Percentiles rank a stretch among this genome's conserved stretches.
Conservation (phyloP, 2,888 invertebrate genomes). For the Melolontha melolontha region DNA sequence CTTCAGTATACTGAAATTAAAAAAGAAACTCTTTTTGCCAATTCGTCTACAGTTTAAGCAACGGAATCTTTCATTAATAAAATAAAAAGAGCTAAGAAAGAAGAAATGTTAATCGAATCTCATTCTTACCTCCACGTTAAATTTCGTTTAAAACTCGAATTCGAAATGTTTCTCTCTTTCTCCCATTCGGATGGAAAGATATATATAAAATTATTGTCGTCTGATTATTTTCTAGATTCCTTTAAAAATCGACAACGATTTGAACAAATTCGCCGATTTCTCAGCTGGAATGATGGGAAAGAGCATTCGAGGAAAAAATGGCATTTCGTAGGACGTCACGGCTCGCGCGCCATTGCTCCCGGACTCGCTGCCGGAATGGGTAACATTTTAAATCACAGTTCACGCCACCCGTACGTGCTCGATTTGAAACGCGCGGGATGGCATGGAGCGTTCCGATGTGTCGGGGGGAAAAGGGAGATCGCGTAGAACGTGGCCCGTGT, state of each 20-base stretch:
- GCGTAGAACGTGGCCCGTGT: constrained; percentile 2
- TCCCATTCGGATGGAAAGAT: constrained; percentile 5
- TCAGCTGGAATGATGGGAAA: constrained; percentile 35
- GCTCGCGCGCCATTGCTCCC: constrained; percentile 29
- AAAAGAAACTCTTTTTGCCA: too few relatives aligned
- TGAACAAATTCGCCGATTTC: constrained; percentile 37
- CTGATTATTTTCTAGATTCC: constrained; percentile 36
- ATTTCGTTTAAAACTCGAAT: too few relatives aligned
- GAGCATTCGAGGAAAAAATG: constrained; percentile 40
- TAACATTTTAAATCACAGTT: constrained; percentile 52
- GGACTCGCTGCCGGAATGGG: constrained; percentile 44
- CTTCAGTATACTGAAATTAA: too few relatives aligned
- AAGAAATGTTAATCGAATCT: constrained; percentile 31
- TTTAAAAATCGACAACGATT: constrained; percentile 36
- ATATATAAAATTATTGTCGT: constrained; percentile 37
- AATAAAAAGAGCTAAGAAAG: background rate
- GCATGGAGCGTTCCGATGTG: background rate
- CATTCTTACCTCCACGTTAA: too few relatives aligned
- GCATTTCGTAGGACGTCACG: constrained; percentile 33
- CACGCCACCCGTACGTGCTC: constrained; percentile 52
- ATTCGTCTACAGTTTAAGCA: too few relatives aligned
- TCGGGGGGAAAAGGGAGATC: background rate
- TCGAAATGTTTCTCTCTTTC: background rate
- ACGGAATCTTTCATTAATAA: too few relatives aligned
- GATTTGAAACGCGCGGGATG: constrained; percentile 51